Evolutionary conservation across 2,888 invertebrate species (phyloP).

Genomic region (Antheraea assamensis): DNA sequence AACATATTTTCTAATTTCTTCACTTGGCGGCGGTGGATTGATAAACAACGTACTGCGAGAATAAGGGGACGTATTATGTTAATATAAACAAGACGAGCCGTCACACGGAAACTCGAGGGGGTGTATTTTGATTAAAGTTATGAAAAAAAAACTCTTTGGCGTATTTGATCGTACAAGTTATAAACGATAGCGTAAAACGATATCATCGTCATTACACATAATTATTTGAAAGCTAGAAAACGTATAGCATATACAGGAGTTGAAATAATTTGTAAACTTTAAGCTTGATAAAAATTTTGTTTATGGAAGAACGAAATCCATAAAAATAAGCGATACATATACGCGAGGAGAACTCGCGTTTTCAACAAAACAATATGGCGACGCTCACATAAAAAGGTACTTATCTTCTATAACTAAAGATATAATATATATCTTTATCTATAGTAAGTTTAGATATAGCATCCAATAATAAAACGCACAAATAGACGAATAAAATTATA

Average conservation of each 20-base stretch:
- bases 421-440: too few species aligned
- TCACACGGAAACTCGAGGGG: conserved; percentile 42
- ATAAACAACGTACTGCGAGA: conserved; percentile 32
- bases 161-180: conserved; percentile 13
- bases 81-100: conserved; percentile 48
- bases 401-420: too few species aligned
- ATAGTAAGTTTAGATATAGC: too few species aligned
- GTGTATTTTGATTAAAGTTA: conserved; percentile 66
- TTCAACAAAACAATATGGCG: neutral
- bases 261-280: neutral
- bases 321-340: too few species aligned
- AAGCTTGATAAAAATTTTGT: too few species aligned
- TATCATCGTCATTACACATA: neutral
- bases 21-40: conserved; percentile 19
- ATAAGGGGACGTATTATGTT: conserved; percentile 52
- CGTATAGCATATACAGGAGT: neutral
- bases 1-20: conserved; percentile 17
- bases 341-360: neutral
- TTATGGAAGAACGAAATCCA: too few species aligned
- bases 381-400: too few species aligned
- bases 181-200: conserved; percentile 7
- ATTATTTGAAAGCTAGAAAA: neutral
- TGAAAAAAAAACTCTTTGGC: conserved; percentile 53
- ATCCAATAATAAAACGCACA: too few species aligned
- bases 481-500: too few species aligned